Base-by-base conservation (phyloP, 2,113 vertebrate genomes). In the Danionella cerebrum region DNA sequence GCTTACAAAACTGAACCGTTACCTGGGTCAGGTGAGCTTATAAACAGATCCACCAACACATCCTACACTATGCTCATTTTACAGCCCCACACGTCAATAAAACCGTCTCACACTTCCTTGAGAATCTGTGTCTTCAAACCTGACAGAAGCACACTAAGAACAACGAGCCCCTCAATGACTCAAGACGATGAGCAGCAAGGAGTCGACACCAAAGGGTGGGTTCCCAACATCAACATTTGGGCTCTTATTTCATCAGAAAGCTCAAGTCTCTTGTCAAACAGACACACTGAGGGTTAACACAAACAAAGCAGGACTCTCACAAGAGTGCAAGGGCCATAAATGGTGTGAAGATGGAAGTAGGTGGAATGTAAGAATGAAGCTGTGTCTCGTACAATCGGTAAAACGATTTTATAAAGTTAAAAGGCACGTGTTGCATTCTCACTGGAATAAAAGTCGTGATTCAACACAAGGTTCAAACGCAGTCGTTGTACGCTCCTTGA, bases 291-390 rank as follows among this genome's bases (percentile, higher is more conserved):
- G n/a, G n/a, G 25, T 47, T 45, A 10, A 27, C 35, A 33, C 57
- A 36, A 62, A 58, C 64, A 36, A 62, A 58, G 25, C 31, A 3
- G 21, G 18, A n/a, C 18, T 60, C 19, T 42, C 7, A 29, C 27
- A 51, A 42, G 55, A 69, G 45, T 25, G 16, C 44, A 50, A 41
- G 44, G 19, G 50, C 73, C 69, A 75, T 75, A 75, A 71, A 75
- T 71, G 73, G 73, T 39, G 53, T 65, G 39, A 47, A 22, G 14
- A 25, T 25, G 35, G 22, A 44, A 36, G 62, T 52, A 19, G 29
- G 54, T 38, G 55, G 62, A 66, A 70, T 13, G 5, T 25, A 63
- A 47, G 51, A 33, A 47, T 35, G 14, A 39, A 24, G 39, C 33
- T 39, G 4, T 25, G 62, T 44, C 25, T 27, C 14, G 44, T 68